These are phyloP conservation scores for Entomyzon cyanotis DNA, from an alignment of 2,113 vertebrate genomes.

Conservation along the genomic window DNA sequence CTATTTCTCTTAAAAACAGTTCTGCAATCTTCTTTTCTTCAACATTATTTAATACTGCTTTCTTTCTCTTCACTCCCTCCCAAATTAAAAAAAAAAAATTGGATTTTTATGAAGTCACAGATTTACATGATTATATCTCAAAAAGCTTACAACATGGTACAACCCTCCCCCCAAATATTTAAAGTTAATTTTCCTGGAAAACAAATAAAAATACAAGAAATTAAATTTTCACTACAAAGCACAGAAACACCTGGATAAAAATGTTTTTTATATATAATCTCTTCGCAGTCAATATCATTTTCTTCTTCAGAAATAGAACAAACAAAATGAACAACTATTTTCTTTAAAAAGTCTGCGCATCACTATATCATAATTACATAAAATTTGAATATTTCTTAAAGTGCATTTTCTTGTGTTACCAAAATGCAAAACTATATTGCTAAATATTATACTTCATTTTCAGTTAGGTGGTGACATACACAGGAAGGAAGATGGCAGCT, in stretches of 20 bases:
- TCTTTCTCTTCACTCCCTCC: background rate
- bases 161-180: background rate
- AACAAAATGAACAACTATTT: background rate
- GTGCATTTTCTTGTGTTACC: background rate
- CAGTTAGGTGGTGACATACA: constrained; percentile 45
- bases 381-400: background rate
- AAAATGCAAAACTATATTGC: constrained; percentile 37
- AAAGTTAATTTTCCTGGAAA: background rate
- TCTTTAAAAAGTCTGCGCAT: background rate
- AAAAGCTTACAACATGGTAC: background rate
- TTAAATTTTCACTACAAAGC: background rate
- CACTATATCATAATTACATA: background rate
- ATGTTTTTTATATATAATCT: background rate
- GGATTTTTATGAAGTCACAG: background rate
- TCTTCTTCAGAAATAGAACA: background rate
- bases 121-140: background rate
- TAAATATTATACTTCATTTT: constrained; percentile 61
- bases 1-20: background rate
- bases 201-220: background rate
- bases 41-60: background rate
- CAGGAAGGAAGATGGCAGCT: constrained; percentile 56
- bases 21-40: background rate
- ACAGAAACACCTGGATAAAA: background rate
- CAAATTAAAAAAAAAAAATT: background rate
- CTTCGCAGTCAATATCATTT: background rate